Conservation (phyloP, 2,113 vertebrate species). For the Helogale parvula region DNA sequence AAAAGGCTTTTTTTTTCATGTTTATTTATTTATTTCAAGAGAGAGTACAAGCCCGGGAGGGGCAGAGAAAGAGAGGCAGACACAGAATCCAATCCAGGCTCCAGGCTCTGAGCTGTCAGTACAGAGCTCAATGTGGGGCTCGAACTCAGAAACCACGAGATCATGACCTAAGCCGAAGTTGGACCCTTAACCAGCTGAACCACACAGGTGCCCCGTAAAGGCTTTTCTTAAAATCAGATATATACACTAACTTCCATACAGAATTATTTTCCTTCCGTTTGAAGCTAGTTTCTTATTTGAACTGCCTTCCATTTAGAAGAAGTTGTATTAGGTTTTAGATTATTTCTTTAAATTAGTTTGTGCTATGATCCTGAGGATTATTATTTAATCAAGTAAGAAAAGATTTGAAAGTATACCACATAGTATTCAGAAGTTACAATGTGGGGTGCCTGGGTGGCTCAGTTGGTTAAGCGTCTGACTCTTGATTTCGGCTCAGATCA, state of each 20-base stretch:
- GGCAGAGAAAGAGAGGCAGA: too few relatives aligned
- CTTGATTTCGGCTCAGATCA: too few relatives aligned
- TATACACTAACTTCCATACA: not conserved
- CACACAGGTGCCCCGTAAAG: too few relatives aligned
- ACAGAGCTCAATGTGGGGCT: too few relatives aligned
- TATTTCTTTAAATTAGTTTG: constrained; percentile 34
- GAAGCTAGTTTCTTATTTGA: not conserved
- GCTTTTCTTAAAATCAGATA: not conserved
- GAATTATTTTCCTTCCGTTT: constrained; percentile 26
- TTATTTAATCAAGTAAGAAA: constrained; percentile 20
- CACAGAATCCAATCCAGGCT: too few relatives aligned
- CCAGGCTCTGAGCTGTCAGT: too few relatives aligned
- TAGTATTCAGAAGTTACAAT: constrained; percentile 9
- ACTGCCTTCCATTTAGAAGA: constrained; percentile 3
- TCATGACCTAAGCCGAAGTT: too few relatives aligned
- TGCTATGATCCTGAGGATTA: not conserved
- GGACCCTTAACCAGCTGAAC: too few relatives aligned
- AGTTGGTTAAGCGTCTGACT: too few relatives aligned
- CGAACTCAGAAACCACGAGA: too few relatives aligned
- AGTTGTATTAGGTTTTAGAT: not conserved
- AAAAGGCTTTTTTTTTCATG: not conserved
- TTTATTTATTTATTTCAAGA: too few relatives aligned
- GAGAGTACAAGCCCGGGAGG: too few relatives aligned
- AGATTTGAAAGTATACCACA: not conserved
- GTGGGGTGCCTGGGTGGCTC: not conserved